Evolutionary conservation across 2,888 invertebrate species (phyloP).

Genomic region (Colletes collaris): DNA sequence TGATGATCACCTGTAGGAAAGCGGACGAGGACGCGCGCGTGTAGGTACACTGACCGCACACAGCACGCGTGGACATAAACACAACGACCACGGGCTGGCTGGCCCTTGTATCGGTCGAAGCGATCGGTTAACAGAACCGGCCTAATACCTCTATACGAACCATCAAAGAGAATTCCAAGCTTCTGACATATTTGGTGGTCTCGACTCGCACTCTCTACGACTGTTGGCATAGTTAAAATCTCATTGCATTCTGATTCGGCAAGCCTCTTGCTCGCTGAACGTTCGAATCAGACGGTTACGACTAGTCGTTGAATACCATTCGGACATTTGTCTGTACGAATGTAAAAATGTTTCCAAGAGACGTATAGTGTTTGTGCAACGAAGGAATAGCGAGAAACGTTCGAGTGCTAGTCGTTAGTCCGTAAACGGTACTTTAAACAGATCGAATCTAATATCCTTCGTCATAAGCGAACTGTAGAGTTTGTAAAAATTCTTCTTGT

Average conservation of each 20-base stretch:
- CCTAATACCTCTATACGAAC: conserved; percentile 39
- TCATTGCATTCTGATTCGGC: conserved; percentile 57
- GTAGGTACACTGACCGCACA: neutral
- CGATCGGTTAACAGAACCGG: conserved; percentile 58
- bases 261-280: neutral
- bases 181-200: conserved; percentile 68
- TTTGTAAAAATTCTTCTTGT: neutral
- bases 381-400: too few species aligned
- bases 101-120: conserved; percentile 52
- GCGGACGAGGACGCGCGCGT: neutral
- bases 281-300: neutral
- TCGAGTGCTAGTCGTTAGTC: too few species aligned
- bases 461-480: neutral
- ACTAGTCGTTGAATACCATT: too few species aligned
- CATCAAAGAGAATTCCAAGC: conserved; percentile 76
- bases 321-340: too few species aligned
- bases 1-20: conserved; percentile 51
- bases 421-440: too few species aligned
- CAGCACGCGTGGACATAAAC: conserved; percentile 5
- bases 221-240: conserved; percentile 73
- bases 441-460: too few species aligned
- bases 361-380: too few species aligned
- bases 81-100: conserved; percentile 50
- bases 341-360: too few species aligned
- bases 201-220: conserved; percentile 47